Evolutionary conservation across 1,140 invertebrate species (phyloP), one percentile per base, ranked within the genome.

Genomic region (Drosophila bipectinata): DNA sequence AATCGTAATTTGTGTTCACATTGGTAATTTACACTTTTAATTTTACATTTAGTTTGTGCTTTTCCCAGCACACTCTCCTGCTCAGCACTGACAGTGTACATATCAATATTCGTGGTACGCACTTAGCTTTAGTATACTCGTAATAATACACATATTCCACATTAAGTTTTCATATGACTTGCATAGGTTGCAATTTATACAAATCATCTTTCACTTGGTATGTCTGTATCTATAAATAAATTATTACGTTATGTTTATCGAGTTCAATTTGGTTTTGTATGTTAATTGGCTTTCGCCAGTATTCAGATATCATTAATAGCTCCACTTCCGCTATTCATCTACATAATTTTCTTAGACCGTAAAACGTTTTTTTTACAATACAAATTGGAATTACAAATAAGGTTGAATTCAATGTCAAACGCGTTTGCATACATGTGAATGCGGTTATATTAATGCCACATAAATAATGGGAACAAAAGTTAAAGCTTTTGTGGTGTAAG

Each of bases 191-290:
- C 78, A 64, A 60, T 76, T 79, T 60, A 72, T 78, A 72, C 64
- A 78, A 53, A 52, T 37, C 62, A 49, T 74, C 54, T 53, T 49
- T 81, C 44, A 56, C 68, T 79, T 79, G 82, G 82, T 87, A 87
- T 87, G 79, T 72, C 83, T 79, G 68, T 88, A 79, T 88, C 72
- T 83, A 88, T 88, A 88, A 83, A 88, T 88, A 88, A 87, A 72
- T 81, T 62, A 49, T 51, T 56, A 39, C 7, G 26, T 55, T 73
- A 30, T 49, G 48, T 63, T 30, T 39, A 32, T 69, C 51, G 26
- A 58, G 32, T 57, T 69, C 12, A 21, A 26, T 49, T 45, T 51
- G 53, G 41, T 18, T 14, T 44, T 44, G 15, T 7, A 12, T 53
- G 30, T 53, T 53, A 18, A 34, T 56, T 52, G 37, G 37, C 53